These are phyloP conservation scores for Dolichotis patagonum DNA, from an alignment of 2,113 vertebrate species.

Conservation along the genomic window DNA sequence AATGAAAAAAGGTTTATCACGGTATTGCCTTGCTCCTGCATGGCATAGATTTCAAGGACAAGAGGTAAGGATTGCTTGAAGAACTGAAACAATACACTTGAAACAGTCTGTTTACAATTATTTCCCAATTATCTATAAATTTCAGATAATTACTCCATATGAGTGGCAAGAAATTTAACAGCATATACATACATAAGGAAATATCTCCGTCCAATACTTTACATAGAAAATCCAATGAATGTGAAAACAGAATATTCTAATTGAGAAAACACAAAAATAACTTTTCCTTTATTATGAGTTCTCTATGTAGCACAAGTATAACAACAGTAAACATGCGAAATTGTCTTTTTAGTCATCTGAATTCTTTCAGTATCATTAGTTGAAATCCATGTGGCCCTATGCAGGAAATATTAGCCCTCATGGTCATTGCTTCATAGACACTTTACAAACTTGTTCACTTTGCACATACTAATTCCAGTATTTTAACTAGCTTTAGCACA, in stretches of 20 bases:
- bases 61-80: slow-evolving; percentile 61
- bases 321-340: slow-evolving; percentile 69
- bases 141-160: slow-evolving; percentile 51
- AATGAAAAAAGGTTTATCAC: slow-evolving; percentile 31
- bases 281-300: slow-evolving; percentile 52
- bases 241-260: slow-evolving; percentile 59
- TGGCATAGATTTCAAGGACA: slow-evolving; percentile 62
- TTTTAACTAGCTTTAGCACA: slow-evolving; percentile 65
- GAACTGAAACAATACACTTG: slow-evolving; percentile 72
- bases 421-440: slow-evolving; percentile 56
- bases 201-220: slow-evolving; percentile 66
- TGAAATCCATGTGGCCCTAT: slow-evolving; percentile 14
- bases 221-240: slow-evolving; percentile 53
- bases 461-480: slow-evolving; percentile 67
- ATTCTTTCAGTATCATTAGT: slow-evolving; percentile 47
- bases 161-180: slow-evolving; percentile 68
- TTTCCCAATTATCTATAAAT: slow-evolving; percentile 58
- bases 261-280: slow-evolving; percentile 58
- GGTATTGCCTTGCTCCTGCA: slow-evolving; percentile 62
- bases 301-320: slow-evolving; percentile 59
- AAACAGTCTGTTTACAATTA: slow-evolving; percentile 59
- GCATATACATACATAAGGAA: slow-evolving; percentile 48
- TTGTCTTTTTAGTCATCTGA: slow-evolving; percentile 57
- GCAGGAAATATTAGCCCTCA: not conserved
- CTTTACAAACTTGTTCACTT: slow-evolving; percentile 32